Evolutionary conservation across 2,888 invertebrate genomes (phyloP).

Genomic region (Drosophila helvetica): DNA sequence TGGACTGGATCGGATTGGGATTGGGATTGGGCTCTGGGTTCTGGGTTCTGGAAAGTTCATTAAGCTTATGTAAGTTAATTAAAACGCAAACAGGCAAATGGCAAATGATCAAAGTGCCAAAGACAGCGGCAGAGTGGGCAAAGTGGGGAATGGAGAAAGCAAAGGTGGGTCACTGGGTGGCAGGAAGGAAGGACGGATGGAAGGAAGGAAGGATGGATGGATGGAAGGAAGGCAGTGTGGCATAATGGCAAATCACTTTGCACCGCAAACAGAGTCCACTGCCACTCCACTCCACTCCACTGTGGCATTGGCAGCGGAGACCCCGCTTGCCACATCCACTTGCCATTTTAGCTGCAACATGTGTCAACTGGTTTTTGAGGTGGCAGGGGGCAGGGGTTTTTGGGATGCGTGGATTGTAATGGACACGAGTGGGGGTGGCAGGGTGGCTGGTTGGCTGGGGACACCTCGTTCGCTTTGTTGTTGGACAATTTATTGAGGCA

Average conservation of each 20-base stretch:
- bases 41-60: constrained; percentile 53
- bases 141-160: constrained; percentile 8
- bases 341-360: constrained; percentile 57
- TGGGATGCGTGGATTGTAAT: constrained; percentile 27
- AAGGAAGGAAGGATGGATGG: too few species aligned
- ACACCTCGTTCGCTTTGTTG: constrained; percentile 32
- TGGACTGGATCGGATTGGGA: constrained; percentile 5
- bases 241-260: constrained; percentile 61
- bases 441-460: neutral
- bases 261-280: constrained; percentile 54
- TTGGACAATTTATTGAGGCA: constrained; percentile 46
- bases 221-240: constrained; percentile 3
- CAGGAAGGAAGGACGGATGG: neutral
- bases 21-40: too few species aligned
- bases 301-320: constrained; percentile 24
- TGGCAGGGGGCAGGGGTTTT: constrained; percentile 21
- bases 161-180: neutral
- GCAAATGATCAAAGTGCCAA: constrained; percentile 60
- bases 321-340: constrained; percentile 27
- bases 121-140: constrained; percentile 26
- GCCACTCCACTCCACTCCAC: neutral
- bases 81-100: constrained; percentile 63
- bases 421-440: constrained; percentile 13
- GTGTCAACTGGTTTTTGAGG: constrained; percentile 61
- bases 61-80: constrained; percentile 68